Evolutionary conservation across 2,888 invertebrate species (phyloP).

Genomic region (Scaptomyza flava): DNA sequence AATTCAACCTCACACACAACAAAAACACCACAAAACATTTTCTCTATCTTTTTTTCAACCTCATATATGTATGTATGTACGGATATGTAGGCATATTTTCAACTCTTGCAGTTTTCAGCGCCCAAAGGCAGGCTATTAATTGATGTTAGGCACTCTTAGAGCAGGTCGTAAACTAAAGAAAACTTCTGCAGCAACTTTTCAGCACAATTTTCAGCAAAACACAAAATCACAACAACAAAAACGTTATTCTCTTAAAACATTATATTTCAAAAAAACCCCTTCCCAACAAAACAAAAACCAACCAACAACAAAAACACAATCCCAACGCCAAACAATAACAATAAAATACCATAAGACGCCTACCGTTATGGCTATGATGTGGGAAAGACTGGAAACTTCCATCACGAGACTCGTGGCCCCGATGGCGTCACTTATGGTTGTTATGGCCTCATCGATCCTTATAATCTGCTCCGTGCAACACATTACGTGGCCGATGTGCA

Average conservation of each 20-base stretch:
- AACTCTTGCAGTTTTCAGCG: conserved; percentile 43
- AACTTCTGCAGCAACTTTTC: conserved; percentile 36
- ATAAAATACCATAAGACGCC: conserved; percentile 84
- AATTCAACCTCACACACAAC: conserved; percentile 31
- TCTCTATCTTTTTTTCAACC: conserved; percentile 9
- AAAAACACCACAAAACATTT: conserved; percentile 40
- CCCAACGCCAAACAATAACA: conserved; percentile 43
- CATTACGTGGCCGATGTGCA: conserved; percentile 92
- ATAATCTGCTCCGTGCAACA: conserved; percentile 88
- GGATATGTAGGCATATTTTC: conserved; percentile 20
- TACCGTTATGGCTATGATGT: conserved; percentile 92
- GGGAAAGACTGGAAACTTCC: conserved; percentile 90
- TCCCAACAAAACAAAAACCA: conserved; percentile 28
- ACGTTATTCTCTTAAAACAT: conserved; percentile 55
- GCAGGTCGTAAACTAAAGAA: conserved; percentile 22
- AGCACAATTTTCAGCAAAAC: conserved; percentile 53
- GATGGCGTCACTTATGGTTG: conserved; percentile 92
- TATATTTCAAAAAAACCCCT: conserved; percentile 51
- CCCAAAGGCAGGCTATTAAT: conserved; percentile 27
- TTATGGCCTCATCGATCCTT: conserved; percentile 91
- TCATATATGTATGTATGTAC: conserved; percentile 23
- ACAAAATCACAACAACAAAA: conserved; percentile 31
- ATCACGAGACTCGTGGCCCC: conserved; percentile 90
- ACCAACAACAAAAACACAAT: conserved; percentile 23
- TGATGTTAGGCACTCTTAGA: conserved; percentile 36